phyloP scores from a whole-genome alignment of 2,888 invertebrate genomes.

The Phaonia tiefii region DNA sequence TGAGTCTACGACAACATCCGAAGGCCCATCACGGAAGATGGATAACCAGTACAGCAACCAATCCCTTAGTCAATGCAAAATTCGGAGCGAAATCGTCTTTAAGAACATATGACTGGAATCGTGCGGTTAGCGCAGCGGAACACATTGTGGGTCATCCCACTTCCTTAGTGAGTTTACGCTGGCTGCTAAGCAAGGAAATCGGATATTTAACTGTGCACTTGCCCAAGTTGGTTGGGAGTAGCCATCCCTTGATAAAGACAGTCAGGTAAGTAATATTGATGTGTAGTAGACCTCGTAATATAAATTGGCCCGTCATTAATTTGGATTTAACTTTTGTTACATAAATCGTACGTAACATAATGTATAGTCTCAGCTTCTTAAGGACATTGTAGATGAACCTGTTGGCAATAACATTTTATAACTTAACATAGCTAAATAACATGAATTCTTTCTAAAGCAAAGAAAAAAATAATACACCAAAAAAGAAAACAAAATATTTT shows the following conservation, averaged over 20 bases:
- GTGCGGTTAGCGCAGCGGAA: slow-evolving; percentile 96
- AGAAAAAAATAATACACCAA: too few relatives aligned
- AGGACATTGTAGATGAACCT: too few relatives aligned
- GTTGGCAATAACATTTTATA: too few relatives aligned
- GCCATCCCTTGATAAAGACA: slow-evolving; percentile 95
- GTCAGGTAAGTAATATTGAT: slow-evolving; percentile 95
- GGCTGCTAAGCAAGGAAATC: slow-evolving; percentile 97
- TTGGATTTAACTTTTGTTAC: too few relatives aligned
- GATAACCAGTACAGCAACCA: slow-evolving; percentile 61
- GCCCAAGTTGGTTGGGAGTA: slow-evolving; percentile 94
- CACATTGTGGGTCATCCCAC: slow-evolving; percentile 98
- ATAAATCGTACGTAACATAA: too few relatives aligned
- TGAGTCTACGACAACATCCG: slow-evolving; percentile 55
- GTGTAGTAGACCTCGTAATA: too few relatives aligned
- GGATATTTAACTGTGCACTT: slow-evolving; percentile 96
- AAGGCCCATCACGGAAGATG: slow-evolving; percentile 26
- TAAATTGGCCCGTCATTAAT: too few relatives aligned
- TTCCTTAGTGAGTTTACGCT: slow-evolving; percentile 93
- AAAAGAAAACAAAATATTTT: too few relatives aligned
- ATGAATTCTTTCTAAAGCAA: too few relatives aligned
- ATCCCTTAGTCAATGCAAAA: slow-evolving; percentile 69
- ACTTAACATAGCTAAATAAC: too few relatives aligned
- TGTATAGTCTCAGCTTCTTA: too few relatives aligned
- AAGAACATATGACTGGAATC: slow-evolving; percentile 91
- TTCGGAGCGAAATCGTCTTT: slow-evolving; percentile 73